Conservation (phyloP, 2,113 vertebrate species). For the Chionomys nivalis region DNA sequence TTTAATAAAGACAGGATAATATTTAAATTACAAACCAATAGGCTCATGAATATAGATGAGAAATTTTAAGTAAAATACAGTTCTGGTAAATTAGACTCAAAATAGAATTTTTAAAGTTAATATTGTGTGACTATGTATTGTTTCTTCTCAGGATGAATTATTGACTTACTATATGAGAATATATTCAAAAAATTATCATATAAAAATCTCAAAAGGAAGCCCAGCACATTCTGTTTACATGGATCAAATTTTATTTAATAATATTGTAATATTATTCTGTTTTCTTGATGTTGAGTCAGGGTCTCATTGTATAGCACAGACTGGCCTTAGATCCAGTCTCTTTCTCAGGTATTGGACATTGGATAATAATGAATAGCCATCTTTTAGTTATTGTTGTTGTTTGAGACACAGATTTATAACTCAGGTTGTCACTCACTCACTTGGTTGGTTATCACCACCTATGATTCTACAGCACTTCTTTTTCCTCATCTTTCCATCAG, state of each 20-base stretch:
- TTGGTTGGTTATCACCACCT: neutral
- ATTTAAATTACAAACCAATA: conserved; percentile 45
- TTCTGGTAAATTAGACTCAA: neutral
- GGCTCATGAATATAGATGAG: conserved; percentile 27
- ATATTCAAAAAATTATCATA: conserved; percentile 2
- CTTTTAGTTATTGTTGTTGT: neutral
- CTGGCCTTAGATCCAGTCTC: neutral
- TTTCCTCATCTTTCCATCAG: neutral
- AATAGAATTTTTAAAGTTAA: conserved; percentile 56
- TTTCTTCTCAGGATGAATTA: conserved; percentile 42
- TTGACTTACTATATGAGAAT: conserved; percentile 31
- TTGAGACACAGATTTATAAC: neutral
- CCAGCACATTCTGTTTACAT: neutral
- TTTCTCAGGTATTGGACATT: neutral
- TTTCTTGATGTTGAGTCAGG: neutral
- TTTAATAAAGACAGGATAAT: conserved; percentile 28
- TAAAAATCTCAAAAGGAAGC: neutral
- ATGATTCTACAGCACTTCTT: neutral
- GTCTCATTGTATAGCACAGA: neutral
- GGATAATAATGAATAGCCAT: neutral
- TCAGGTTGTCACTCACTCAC: neutral
- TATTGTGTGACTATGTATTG: neutral
- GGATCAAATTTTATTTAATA: neutral
- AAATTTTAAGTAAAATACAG: conserved; percentile 41
- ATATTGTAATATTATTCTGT: neutral